These are phyloP conservation scores for Paradoxurus hermaphroditus DNA, from an alignment of 2,113 vertebrate genomes.

Conservation along the genomic window DNA sequence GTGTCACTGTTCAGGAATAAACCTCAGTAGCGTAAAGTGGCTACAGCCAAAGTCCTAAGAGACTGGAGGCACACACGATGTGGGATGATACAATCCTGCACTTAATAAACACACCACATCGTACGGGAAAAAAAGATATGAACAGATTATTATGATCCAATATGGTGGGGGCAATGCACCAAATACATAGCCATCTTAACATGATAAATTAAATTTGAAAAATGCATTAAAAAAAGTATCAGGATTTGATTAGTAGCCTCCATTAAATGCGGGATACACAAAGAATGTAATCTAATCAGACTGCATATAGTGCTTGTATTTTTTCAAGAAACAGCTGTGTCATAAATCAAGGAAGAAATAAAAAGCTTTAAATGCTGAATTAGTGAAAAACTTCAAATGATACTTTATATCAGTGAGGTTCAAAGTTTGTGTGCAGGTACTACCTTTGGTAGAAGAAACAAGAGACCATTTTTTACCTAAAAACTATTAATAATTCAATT, in stretches of 20 bases:
- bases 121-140: background rate
- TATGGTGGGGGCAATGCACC: background rate
- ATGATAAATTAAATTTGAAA: background rate
- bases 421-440: background rate
- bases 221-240: background rate
- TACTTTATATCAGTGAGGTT: background rate
- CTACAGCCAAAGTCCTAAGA: background rate
- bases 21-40: background rate
- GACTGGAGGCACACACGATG: background rate
- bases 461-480: background rate
- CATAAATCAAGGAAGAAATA: conserved; percentile 20
- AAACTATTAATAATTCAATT: conserved; percentile 51
- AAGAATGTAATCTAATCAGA: conserved; percentile 15
- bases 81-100: background rate
- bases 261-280: background rate
- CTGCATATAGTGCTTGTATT: background rate
- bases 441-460: background rate
- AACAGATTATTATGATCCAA: background rate
- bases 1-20: background rate
- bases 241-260: background rate
- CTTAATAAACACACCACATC: background rate
- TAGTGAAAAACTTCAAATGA: conserved; percentile 3
- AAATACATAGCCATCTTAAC: background rate
- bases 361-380: conserved; percentile 23
- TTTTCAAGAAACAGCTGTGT: background rate